Evolutionary conservation across 1,140 invertebrate species (phyloP).

Genomic region (Lutraria rhynchaena): DNA sequence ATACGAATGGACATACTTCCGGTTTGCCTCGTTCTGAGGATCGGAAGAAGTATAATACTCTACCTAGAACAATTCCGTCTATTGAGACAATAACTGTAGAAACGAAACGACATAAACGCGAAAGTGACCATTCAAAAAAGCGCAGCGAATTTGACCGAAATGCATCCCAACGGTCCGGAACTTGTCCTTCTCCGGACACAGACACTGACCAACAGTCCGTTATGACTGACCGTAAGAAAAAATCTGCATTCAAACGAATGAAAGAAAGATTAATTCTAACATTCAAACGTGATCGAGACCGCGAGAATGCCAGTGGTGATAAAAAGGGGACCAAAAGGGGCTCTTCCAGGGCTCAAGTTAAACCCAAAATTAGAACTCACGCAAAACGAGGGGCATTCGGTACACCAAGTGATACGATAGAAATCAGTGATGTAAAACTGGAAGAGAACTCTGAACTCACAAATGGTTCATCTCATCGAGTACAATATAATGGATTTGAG

Average conservation of each 20-base stretch:
- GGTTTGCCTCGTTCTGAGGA: background rate
- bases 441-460: background rate
- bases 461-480: background rate
- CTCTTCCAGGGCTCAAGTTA: conserved; percentile 13
- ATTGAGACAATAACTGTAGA: background rate
- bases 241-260: conserved; percentile 42
- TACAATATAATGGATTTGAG: too few species aligned
- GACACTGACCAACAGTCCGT: conserved; percentile 40
- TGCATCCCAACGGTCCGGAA: conserved; percentile 43
- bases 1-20: background rate
- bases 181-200: conserved; percentile 51
- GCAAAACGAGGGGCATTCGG: background rate
- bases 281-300: conserved; percentile 20
- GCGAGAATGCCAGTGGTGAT: background rate
- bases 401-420: conserved; percentile 24
- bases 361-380: background rate
- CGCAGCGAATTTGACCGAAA: conserved; percentile 19
- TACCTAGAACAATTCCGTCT: background rate
- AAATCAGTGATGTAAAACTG: background rate
- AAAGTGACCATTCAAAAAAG: background rate
- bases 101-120: background rate
- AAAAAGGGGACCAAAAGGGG: background rate
- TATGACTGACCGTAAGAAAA: conserved; percentile 42
- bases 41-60: conserved; percentile 46
- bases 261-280: conserved; percentile 40